Conservation (phyloP, 2,888 invertebrate genomes). For the Cephus sareptanus region DNA sequence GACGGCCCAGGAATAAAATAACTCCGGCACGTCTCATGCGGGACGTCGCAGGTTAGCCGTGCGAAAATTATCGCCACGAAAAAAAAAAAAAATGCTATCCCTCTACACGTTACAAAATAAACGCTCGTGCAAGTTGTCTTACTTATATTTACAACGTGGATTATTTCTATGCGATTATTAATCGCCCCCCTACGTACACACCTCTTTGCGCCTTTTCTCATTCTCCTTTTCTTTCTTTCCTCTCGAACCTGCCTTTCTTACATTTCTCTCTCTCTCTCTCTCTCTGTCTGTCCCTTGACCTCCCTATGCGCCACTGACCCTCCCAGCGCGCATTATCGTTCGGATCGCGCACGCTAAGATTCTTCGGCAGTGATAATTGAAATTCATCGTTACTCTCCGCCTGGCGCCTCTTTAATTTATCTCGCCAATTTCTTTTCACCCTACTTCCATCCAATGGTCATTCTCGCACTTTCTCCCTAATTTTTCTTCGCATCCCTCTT, state of each 20-base stretch:
- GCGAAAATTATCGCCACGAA: too few relatives aligned
- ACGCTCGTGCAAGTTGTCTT: neutral
- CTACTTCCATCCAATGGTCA: neutral
- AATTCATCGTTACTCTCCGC: neutral
- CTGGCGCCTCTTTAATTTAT: neutral
- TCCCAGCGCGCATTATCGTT: neutral
- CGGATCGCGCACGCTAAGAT: neutral
- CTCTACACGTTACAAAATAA: neutral
- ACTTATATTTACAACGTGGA: too few relatives aligned
- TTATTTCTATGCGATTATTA: too few relatives aligned
- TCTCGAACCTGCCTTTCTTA: neutral
- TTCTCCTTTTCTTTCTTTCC: neutral
- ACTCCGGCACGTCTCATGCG: neutral
- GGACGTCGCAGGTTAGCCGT: neutral
- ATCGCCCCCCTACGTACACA: neutral
- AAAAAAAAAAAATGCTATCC: neutral
- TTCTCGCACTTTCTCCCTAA: neutral
- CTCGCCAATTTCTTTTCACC: neutral
- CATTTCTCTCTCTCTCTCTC: neutral
- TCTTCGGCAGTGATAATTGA: conserved; percentile 30
- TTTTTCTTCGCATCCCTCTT: neutral
- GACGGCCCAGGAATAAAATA: neutral
- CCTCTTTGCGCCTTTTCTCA: conserved; percentile 4
- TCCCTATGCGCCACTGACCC: neutral
- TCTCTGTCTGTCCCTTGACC: neutral